A percentile compares a stretch with the other conserved stretches of the same genome.
phyloP scores from a whole-genome alignment of 2,797 vertebrate species.

The Harpagifer antarcticus region DNA sequence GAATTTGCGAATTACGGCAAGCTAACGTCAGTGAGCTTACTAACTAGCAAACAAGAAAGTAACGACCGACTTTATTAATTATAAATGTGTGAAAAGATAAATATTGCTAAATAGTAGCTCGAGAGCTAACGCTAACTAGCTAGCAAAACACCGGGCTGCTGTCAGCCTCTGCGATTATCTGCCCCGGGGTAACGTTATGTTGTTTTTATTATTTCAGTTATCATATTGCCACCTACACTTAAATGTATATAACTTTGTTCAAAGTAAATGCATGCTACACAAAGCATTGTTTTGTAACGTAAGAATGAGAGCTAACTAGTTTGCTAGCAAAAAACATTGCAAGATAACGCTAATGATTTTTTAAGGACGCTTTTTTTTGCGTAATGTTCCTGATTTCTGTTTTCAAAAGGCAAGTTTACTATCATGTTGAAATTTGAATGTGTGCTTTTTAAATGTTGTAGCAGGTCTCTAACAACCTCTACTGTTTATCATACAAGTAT shows the following conservation, averaged over 20 bases:
- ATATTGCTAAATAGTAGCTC: background rate
- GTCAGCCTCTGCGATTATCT: background rate
- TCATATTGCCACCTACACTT: background rate
- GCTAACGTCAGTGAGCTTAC: no score
- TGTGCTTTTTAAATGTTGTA: background rate
- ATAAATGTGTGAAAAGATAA: background rate
- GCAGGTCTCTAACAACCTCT: background rate
- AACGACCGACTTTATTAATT: no score
- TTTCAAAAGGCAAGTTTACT: background rate
- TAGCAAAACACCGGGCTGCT: background rate
- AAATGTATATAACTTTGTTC: background rate
- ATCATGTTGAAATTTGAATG: background rate
- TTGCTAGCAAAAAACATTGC: background rate
- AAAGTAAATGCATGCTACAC: background rate
- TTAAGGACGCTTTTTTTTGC: background rate
- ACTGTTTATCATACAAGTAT: background rate
- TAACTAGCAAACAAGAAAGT: no score
- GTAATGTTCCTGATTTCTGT: background rate
- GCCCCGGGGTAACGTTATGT: background rate
- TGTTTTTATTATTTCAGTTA: background rate
- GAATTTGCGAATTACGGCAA: no score
- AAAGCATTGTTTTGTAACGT: no score
- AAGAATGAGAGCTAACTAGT: background rate
- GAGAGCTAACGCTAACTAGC: background rate
- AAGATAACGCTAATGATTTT: background rate